Evolutionary conservation across 2,888 invertebrate genomes (phyloP).

Genomic region (Diarsia mendica): DNA sequence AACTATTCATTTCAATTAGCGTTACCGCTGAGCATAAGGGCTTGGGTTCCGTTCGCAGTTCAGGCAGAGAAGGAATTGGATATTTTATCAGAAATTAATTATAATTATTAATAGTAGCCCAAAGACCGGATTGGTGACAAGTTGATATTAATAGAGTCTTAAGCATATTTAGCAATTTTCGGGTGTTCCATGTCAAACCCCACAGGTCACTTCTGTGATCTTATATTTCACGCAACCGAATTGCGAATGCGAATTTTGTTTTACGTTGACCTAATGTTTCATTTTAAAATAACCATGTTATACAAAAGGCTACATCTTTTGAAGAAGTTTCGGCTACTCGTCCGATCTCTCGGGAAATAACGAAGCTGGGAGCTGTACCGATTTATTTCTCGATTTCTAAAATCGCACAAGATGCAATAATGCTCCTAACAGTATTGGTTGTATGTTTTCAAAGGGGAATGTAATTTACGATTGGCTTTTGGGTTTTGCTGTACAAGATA

Average conservation of each 20-base stretch:
- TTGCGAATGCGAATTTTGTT: not conserved
- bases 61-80: too few relatives aligned
- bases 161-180: too few relatives aligned
- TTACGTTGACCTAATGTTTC: conserved; percentile 22
- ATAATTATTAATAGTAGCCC: too few relatives aligned
- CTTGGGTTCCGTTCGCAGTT: too few relatives aligned
- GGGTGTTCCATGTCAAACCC: too few relatives aligned
- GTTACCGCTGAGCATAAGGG: too few relatives aligned
- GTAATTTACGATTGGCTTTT: conserved; percentile 41
- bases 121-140: too few relatives aligned
- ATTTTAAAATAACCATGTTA: conserved; percentile 39
- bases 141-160: too few relatives aligned
- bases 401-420: conserved; percentile 57
- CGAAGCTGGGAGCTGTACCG: conserved; percentile 45
- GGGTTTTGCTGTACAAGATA: conserved; percentile 18
- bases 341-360: conserved; percentile 63
- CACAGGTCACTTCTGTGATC: too few relatives aligned
- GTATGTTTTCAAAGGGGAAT: conserved; percentile 35
- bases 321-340: conserved; percentile 47
- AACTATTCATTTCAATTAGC: not conserved
- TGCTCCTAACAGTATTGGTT: conserved; percentile 35
- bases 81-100: too few relatives aligned
- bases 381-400: conserved; percentile 59
- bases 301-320: conserved; percentile 53
- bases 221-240: too few relatives aligned